A percentile compares a stretch with the other conserved stretches of the same genome.
phyloP scores from a whole-genome alignment of 2,797 vertebrate genomes.

The Rhadinocentrus ornatus region DNA sequence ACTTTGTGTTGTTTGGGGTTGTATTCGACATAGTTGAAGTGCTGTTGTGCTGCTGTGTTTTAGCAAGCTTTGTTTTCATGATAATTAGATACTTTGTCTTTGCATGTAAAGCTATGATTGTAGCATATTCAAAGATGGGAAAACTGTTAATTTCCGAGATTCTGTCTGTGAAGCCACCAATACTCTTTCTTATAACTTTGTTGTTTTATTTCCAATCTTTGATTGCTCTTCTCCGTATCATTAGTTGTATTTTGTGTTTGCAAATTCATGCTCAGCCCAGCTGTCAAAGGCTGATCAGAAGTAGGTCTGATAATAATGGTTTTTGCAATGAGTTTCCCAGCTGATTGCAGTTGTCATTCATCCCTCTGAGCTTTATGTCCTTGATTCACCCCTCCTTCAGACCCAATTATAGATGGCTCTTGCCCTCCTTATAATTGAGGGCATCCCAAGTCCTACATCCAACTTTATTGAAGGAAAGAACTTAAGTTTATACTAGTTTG shows the following conservation, averaged over 20 bases:
- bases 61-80: conserved; percentile 17
- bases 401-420: conserved; percentile 80
- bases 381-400: conserved; percentile 73
- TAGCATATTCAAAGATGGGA: neutral
- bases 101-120: conserved; percentile 2
- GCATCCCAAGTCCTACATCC: conserved; percentile 77
- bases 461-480: conserved; percentile 47
- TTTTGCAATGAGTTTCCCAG: conserved; percentile 59
- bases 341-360: conserved; percentile 74
- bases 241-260: conserved; percentile 17
- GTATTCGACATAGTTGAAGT: conserved; percentile 22
- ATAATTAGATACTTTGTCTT: conserved; percentile 10
- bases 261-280: conserved; percentile 24
- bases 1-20: conserved; percentile 49
- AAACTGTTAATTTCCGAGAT: neutral
- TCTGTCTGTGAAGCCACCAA: neutral
- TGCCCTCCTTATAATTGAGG: conserved; percentile 86
- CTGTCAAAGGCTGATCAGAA: conserved; percentile 56
- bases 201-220: conserved; percentile 9
- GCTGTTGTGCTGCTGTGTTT: conserved; percentile 11
- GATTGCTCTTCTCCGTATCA: conserved; percentile 8
- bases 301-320: conserved; percentile 65
- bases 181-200: neutral
- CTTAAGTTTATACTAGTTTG: conserved; percentile 44
- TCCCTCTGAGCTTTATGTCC: conserved; percentile 72